Evolutionary conservation across 2,113 vertebrate species (phyloP), one percentile per base, ranked within the genome.

Genomic region (Carassius auratus): DNA sequence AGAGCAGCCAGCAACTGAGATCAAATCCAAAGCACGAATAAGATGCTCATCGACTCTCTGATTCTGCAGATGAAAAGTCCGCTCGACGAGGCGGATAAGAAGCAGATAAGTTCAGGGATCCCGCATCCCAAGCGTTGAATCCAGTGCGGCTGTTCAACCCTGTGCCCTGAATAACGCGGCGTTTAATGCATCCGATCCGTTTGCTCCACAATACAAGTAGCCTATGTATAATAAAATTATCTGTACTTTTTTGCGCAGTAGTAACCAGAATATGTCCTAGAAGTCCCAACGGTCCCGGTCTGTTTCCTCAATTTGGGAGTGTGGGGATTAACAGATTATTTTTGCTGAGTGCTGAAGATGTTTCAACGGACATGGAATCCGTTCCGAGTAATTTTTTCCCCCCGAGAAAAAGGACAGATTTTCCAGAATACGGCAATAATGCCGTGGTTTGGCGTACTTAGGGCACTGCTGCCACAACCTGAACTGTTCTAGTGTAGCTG

Each of bases 401-500:
- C 45, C 81, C 7, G 19, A 10, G 30, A 83, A 73, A 84, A 87
- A 17, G 87, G 61, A 57, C 87, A n/a, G 52, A 79, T 86, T 86
- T n/a, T 50, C 66, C 84, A 59, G 55, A 85, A 81, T 45, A 86
- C 55, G 38, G 88, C 76, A 74, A 82, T 14, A 81, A 71, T 88
- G n/a, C 87, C 89, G 81, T 8, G 77, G 85, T 86, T 5, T 45
- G 81, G 85, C 87, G 78, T 87, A 88, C 85, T 88, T 86, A 84
- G 87, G 81, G 83, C 57, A 88, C 79, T 76, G 89, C 89, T 89
- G 59, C 88, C 90, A 89, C 90, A 83, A 84, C 90, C 90, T 88
- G 92, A 81, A 89, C 79, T 86, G 83, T 59, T 80, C 66, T 82
- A 85, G 77, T 81, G 81, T 50, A 89, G 81, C 90, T 76, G 91